Conservation (phyloP, 2,113 vertebrate genomes). For the Lophochroa leadbeateri region DNA sequence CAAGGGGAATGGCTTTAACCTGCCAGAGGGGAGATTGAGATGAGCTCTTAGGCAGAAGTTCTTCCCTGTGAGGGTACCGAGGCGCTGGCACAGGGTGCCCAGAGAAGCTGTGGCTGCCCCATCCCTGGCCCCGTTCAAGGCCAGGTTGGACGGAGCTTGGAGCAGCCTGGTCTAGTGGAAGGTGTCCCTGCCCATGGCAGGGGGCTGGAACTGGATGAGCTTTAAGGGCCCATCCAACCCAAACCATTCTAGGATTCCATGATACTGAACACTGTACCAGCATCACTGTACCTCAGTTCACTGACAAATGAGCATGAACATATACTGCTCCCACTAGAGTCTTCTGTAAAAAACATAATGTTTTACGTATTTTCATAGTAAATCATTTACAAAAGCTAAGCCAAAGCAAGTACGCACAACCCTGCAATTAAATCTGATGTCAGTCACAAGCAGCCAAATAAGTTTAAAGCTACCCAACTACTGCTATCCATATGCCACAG, state of each 20-base stretch:
- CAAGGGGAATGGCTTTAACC: background rate
- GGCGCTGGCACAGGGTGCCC: too few relatives aligned
- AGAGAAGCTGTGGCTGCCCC: background rate
- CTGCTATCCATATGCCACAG: background rate
- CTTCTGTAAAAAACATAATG: background rate
- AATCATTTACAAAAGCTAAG: background rate
- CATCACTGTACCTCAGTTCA: background rate
- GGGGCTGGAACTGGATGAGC: background rate
- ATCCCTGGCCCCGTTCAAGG: background rate
- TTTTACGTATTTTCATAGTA: background rate
- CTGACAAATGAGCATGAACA: background rate
- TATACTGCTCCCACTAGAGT: background rate
- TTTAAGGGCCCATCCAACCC: background rate
- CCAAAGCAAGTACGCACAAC: background rate
- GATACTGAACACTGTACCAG: background rate
- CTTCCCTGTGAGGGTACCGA: background rate
- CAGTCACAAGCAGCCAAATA: background rate
- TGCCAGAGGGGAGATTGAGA: background rate
- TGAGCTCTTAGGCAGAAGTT: background rate
- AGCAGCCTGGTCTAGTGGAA: background rate
- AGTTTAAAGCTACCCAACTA: background rate
- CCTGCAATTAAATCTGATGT: background rate
- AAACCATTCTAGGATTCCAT: background rate
- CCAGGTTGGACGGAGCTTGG: background rate
- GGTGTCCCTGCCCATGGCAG: background rate